Percentiles rank a stretch among this genome's conserved stretches.
These are phyloP conservation scores for Pelochelys cantorii DNA, from an alignment of 2,797 vertebrate species.

Conservation along the genomic window DNA sequence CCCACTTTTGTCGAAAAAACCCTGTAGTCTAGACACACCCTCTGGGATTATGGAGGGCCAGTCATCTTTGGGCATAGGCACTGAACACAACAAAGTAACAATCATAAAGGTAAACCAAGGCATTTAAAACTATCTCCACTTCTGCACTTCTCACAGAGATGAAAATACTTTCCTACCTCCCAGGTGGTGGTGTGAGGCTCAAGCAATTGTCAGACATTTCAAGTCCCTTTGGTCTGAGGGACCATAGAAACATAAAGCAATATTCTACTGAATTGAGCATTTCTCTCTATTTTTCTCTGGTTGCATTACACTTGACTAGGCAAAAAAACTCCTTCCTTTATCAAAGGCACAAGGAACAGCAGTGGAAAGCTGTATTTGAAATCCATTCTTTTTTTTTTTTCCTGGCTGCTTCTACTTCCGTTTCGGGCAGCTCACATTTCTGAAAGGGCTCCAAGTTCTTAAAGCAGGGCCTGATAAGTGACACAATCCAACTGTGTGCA, in stretches of 20 bases:
- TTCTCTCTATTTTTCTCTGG: conserved; percentile 10
- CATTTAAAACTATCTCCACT: background rate
- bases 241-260: background rate
- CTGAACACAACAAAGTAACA: background rate
- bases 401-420: background rate
- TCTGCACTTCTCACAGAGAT: background rate
- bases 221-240: background rate
- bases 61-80: background rate
- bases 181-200: background rate
- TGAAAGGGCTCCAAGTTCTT: background rate
- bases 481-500: background rate
- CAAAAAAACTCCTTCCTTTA: background rate
- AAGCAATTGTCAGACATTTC: background rate
- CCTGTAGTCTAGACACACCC: too few relatives aligned
- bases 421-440: background rate
- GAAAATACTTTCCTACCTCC: background rate
- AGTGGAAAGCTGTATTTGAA: background rate
- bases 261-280: background rate
- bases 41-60: background rate
- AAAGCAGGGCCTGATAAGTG: background rate
- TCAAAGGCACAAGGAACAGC: background rate
- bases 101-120: background rate
- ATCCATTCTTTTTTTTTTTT: conserved; percentile 10
- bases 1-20: too few relatives aligned
- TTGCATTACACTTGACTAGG: background rate